A percentile compares a stretch with the other conserved stretches of the same genome.
These are phyloP conservation scores for Schizopygopsis malacanthus DNA, from an alignment of 2,797 vertebrate species.

Conservation along the genomic window DNA sequence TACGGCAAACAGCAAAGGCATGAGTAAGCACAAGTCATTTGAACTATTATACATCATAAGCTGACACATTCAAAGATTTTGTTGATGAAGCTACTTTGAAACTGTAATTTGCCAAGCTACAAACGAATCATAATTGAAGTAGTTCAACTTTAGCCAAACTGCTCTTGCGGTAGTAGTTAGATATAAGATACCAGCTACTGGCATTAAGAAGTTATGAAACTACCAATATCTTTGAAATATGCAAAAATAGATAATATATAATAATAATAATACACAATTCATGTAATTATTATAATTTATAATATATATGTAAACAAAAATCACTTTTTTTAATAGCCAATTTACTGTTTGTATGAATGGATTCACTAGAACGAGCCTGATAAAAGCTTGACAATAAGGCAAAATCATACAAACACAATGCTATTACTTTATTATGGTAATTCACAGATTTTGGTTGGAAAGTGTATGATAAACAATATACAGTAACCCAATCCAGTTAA, in stretches of 20 bases:
- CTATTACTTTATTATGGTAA: not conserved
- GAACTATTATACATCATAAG: conserved; percentile 3
- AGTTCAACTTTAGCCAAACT: not conserved
- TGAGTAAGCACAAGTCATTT: not conserved
- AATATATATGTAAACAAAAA: not conserved
- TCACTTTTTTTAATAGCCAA: not conserved
- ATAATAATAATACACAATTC: not conserved
- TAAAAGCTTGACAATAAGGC: not conserved
- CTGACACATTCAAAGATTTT: not conserved
- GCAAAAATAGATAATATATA: not conserved
- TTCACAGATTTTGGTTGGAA: not conserved
- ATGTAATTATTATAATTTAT: not conserved
- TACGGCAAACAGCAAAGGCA: conserved; percentile 61
- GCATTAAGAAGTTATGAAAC: not conserved
- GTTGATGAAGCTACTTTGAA: conserved; percentile 19
- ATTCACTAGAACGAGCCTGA: not conserved
- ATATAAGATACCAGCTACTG: not conserved
- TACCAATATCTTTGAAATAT: not conserved
- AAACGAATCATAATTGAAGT: not conserved
- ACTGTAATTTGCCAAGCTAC: not conserved
- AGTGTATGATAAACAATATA: not conserved
- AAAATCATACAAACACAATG: not conserved
- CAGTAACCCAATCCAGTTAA: conserved; percentile 15
- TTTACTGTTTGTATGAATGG: not conserved
- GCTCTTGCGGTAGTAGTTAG: not conserved